Base-by-base conservation (phyloP, 2,888 invertebrate genomes). In the Diarsia rubi region DNA sequence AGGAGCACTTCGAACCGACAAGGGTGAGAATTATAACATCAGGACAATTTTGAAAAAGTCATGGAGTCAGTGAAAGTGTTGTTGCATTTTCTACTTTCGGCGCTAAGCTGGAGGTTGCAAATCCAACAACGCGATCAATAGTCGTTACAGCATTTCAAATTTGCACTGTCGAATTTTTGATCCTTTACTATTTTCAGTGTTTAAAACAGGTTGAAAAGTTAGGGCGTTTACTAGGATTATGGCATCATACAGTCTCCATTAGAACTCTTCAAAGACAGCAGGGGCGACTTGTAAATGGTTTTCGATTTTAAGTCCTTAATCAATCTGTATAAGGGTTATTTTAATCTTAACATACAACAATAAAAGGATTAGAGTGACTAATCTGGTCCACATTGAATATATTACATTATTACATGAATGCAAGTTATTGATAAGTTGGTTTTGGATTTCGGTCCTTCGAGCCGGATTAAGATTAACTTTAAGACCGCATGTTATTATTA, bases 1-100 rank as follows among this genome's bases (percentile, higher is more conserved):
- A 98, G 90, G 98, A 98, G 89, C 97, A 98, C 90, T 97, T 98
- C 79, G 98, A 98, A 92, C 97, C 98, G 49, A 98, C 98, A 63
- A 97, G 98, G 97, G 98, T 98, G 96, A 96, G 95, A 82, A 12
- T 67, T 12, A 60, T 27, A 16, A 12, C 42, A 31, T 19, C 44
- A 69, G 81, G 64, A 52, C 14, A 12, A 8, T 9, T n/a, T 19
- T 24, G 6, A 24, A 47, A 52, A 21, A 37, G 37, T n/a, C 37
- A 12, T 42, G 12, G 21, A 19, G 42, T 6, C 3, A 62, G 14
- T 42, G n/a, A 14, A 8, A 8, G 62, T 62, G n/a, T 1, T 24
- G 42, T 24, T 62, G 62, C 42, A 62, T 62, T 62, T n/a, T 62
- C 42, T 14, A 24, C n/a, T n/a, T 16, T 42, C 1, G 9, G n/a